These are phyloP conservation scores for Cordylochernes scorpioides DNA, from an alignment of 2,888 invertebrate genomes.

Conservation along the genomic window DNA sequence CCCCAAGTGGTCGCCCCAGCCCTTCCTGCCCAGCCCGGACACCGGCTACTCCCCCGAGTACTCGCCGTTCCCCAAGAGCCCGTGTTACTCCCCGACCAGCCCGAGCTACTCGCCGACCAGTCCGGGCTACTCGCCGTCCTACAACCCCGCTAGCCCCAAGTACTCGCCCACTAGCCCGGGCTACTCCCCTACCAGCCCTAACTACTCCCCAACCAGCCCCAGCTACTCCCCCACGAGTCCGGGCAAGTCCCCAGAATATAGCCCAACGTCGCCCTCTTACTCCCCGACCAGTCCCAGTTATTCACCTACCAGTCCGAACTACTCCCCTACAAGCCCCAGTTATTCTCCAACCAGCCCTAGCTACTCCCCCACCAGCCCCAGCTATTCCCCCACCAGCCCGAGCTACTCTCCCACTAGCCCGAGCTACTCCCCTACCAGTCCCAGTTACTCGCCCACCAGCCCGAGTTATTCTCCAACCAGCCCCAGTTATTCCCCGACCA, in stretches of 20 bases:
- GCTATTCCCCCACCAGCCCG: constrained; percentile 22
- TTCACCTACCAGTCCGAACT: constrained; percentile 20
- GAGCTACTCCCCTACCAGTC: constrained; percentile 34
- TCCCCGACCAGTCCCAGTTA: constrained; percentile 27
- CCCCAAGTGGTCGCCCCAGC: constrained; percentile 18
- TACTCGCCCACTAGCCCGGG: constrained; percentile 19
- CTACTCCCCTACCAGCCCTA: constrained; percentile 36
- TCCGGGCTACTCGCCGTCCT: constrained; percentile 37
- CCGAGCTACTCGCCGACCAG: constrained; percentile 43
- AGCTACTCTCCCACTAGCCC: constrained; percentile 21
- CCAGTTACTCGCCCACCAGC: constrained; percentile 25
- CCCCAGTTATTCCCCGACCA: constrained; percentile 33
- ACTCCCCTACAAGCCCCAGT: constrained; percentile 22
- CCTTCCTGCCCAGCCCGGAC: constrained; percentile 38
- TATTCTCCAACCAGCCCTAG: constrained; percentile 21
- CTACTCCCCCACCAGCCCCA: constrained; percentile 21
- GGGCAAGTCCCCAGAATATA: constrained; percentile 26
- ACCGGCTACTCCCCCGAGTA: constrained; percentile 44
- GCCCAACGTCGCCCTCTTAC: constrained; percentile 39
- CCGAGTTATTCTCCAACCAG: constrained; percentile 26
- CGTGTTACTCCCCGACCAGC: constrained; percentile 26
- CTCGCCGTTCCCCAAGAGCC: constrained; percentile 33
- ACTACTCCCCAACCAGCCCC: constrained; percentile 41
- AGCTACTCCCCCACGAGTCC: constrained; percentile 40
- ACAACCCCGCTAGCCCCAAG: constrained; percentile 20